Evolutionary conservation across 2,113 vertebrate species (phyloP).

Genomic region (Hassar affinis): DNA sequence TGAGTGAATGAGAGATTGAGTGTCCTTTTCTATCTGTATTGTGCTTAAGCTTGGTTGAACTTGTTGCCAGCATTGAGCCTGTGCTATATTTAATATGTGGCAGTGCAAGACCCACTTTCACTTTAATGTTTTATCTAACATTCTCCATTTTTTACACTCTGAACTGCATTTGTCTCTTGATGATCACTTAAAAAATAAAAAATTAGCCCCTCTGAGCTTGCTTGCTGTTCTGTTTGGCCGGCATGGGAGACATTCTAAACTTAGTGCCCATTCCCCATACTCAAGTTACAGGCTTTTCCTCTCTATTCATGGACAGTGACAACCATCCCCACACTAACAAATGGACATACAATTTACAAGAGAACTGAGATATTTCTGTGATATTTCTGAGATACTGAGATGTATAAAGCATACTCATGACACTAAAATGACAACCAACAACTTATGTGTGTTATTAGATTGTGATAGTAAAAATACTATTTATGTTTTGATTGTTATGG

Average conservation of each 20-base stretch:
- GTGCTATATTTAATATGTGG: background rate
- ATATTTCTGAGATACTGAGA: background rate
- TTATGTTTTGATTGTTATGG: background rate
- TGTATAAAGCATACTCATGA: background rate
- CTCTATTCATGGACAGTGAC: slow-evolving; percentile 40
- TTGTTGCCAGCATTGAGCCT: background rate
- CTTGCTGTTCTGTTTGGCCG: slow-evolving; percentile 40
- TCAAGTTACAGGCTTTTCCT: slow-evolving; percentile 64
- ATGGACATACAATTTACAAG: slow-evolving; percentile 12
- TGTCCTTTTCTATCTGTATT: background rate
- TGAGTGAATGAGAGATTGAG: too few species aligned
- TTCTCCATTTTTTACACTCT: background rate
- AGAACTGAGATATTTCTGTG: background rate
- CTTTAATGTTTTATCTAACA: background rate
- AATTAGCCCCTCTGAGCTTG: background rate
- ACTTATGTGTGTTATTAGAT: background rate
- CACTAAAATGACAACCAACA: background rate
- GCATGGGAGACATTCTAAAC: slow-evolving; percentile 69
- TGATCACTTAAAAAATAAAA: background rate
- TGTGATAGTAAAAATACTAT: background rate
- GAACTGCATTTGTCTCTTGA: background rate
- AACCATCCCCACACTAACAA: slow-evolving; percentile 50
- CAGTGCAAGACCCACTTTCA: background rate
- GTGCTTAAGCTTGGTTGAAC: background rate
- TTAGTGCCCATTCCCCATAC: slow-evolving; percentile 63